Evolutionary conservation across 2,888 invertebrate genomes (phyloP), one percentile per base, ranked within the genome.

Genomic region (Zeuzera pyrina): DNA sequence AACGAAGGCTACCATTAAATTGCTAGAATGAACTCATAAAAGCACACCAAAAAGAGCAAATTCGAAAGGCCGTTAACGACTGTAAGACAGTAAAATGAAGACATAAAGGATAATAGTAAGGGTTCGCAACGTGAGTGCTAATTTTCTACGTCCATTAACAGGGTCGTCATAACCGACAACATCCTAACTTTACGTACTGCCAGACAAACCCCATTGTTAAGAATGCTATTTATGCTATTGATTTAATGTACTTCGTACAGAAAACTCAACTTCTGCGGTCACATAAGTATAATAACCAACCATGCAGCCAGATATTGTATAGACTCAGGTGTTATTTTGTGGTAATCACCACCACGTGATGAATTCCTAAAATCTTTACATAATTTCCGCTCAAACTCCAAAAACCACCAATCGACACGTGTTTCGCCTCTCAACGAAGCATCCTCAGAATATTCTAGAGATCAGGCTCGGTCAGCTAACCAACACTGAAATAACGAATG

Each of bases 141-240:
- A 73, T 73, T 68, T 62, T 50, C 51, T 45, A 49, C 58, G 49
- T 49, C 57, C 57, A 72, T 73, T 72, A 73, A 70, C 72, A 61
- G 50, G 41, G 47, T 45, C 44, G 41, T 63, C 58, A 57, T 70
- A 69, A 70, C 50, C 43, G 42, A 49, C 50, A 53, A 49, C 53
- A 50, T 57, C 49, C 52, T 46, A 57, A 53, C 56, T 57, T 56
- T 45, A 49, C 47, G 35, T 43, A 56, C 49, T 43, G 40, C 46
- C 59, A 58, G 55, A 66, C 68, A 64, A 61, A 56, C 53, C 46
- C 57, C 53, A 65, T 70, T 72, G 68, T 70, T n/a, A 15, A 7
- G 25, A 10, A 25, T 42, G 50, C 39, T 61, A 68, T 69, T 59
- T 50, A 56, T 66, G 63, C 60, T 61, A 67, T 53, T 61, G 58